phyloP scores from a whole-genome alignment of 2,797 vertebrate species.

The Mormyrops boulengeri region DNA sequence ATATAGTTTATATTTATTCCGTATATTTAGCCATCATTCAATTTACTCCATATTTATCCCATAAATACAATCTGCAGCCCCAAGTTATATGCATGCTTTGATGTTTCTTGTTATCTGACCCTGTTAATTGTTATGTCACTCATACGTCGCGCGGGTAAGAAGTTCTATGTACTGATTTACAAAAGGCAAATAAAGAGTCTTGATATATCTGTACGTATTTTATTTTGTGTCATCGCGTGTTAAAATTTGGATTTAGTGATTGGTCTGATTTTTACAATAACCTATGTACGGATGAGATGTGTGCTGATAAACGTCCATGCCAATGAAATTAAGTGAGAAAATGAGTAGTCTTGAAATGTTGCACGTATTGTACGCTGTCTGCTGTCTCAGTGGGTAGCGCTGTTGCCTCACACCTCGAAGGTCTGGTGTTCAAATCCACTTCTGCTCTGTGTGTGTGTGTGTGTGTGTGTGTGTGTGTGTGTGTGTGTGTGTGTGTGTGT shows the following conservation, averaged over 20 bases:
- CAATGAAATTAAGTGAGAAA: not conserved
- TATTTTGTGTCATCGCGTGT: not conserved
- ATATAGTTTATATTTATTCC: not conserved
- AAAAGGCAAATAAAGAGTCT: not conserved
- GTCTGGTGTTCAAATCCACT: not conserved
- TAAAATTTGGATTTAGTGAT: constrained; percentile 4
- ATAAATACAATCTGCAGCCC: not conserved
- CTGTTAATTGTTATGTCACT: not conserved
- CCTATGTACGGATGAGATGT: not conserved
- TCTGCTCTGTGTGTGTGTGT: not conserved
- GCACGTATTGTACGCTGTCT: not conserved
- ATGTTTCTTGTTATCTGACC: not conserved
- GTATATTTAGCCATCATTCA: not conserved
- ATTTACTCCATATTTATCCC: not conserved
- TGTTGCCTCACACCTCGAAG: not conserved
- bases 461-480: not conserved
- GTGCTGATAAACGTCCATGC: not conserved
- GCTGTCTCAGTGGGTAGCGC: not conserved
- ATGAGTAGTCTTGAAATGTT: not conserved
- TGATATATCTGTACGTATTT: not conserved
- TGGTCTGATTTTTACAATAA: not conserved
- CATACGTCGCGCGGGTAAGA: not conserved
- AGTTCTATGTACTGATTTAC: not conserved
- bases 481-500: not conserved
- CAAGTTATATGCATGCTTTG: not conserved